Conservation (phyloP, 1,140 invertebrate species). For the Pseudomyrmex concolor region DNA sequence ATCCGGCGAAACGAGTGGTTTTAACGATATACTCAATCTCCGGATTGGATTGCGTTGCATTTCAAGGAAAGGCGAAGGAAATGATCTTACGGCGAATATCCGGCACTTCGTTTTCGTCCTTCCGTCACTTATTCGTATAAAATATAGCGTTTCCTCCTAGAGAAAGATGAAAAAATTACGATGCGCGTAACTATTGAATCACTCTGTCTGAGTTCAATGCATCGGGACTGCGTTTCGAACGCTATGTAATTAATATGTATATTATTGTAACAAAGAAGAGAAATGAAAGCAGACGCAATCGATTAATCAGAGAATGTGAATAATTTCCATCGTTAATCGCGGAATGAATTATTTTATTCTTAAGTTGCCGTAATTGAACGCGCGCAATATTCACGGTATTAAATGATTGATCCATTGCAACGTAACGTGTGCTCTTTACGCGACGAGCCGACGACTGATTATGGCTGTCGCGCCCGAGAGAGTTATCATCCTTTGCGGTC, state of each 20-base stretch:
- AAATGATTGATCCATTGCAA: conserved; percentile 31
- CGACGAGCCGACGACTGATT: conserved; percentile 38
- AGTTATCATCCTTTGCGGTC: conserved; percentile 55
- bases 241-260: conserved; percentile 23
- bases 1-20: conserved; percentile 38
- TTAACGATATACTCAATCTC: conserved; percentile 62
- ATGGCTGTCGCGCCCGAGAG: conserved; percentile 38
- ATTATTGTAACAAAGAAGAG: neutral
- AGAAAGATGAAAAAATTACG: conserved; percentile 24
- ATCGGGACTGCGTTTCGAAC: neutral
- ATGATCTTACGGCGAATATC: conserved; percentile 61
- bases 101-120: conserved; percentile 60
- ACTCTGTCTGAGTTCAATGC: neutral
- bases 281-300: too few relatives aligned
- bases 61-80: conserved; percentile 20
- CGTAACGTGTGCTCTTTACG: conserved; percentile 38
- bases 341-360: neutral
- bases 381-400: conserved; percentile 11
- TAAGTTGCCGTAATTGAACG: conserved; percentile 17
- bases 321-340: neutral
- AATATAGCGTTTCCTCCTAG: conserved; percentile 25
- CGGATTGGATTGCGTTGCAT: conserved; percentile 66
- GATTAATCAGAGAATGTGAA: conserved; percentile 34
- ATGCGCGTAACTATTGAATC: conserved; percentile 53
- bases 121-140: conserved; percentile 52